These are phyloP conservation scores for Pelusios castaneus DNA, from an alignment of 2,113 vertebrate genomes.

Conservation along the genomic window DNA sequence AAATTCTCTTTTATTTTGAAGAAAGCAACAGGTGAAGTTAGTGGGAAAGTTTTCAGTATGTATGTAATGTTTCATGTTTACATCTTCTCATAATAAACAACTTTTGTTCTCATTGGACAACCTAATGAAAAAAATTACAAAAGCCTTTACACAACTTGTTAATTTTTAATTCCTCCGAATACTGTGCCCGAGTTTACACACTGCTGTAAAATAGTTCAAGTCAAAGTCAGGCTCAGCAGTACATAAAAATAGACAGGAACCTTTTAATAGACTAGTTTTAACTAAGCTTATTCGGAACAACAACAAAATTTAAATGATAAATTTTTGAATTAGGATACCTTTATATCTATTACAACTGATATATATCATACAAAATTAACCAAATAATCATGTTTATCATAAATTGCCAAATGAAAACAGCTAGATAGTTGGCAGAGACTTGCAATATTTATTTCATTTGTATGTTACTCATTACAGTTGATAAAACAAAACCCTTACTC, in stretches of 20 bases:
- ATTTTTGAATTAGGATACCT: not conserved
- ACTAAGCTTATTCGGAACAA: not conserved
- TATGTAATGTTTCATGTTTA: slow-evolving; percentile 29
- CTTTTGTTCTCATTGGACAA: not conserved
- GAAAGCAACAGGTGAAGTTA: not conserved
- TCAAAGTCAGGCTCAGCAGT: not conserved
- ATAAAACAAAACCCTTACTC: not conserved
- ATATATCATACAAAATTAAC: not conserved
- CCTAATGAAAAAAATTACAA: not conserved
- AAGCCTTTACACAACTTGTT: not conserved
- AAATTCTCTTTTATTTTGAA: not conserved
- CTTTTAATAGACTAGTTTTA: not conserved
- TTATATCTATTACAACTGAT: not conserved
- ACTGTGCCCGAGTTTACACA: not conserved
- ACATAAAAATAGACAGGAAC: not conserved
- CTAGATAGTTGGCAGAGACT: not conserved
- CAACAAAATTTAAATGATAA: not conserved
- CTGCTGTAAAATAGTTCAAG: not conserved
- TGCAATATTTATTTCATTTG: not conserved
- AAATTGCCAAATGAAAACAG: not conserved
- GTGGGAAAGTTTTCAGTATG: not conserved
- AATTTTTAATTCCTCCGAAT: slow-evolving; percentile 2
- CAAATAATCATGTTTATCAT: not conserved
- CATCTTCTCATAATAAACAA: not conserved
- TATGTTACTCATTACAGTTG: not conserved